phyloP scores from a whole-genome alignment of 1,140 invertebrate genomes.

The Scaptomyza hsui region DNA sequence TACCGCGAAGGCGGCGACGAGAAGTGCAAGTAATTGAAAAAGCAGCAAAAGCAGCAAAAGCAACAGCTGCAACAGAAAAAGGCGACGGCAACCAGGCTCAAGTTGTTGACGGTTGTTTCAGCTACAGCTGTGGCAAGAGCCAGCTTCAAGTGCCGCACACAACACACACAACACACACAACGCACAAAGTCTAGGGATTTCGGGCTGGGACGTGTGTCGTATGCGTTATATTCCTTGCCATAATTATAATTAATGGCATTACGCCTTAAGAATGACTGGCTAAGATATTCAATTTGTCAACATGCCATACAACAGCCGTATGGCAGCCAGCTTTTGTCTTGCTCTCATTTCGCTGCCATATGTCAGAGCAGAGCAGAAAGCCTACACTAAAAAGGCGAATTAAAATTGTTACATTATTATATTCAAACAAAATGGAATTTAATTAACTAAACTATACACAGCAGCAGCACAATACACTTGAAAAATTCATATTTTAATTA shows the following conservation, averaged over 20 bases:
- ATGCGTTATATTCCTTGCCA: constrained; percentile 55
- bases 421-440: too few relatives aligned
- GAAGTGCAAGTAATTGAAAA: constrained; percentile 70
- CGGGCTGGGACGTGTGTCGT: constrained; percentile 41
- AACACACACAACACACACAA: neutral
- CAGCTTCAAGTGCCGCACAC: constrained; percentile 29
- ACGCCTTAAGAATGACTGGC: constrained; percentile 50
- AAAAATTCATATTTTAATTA: too few relatives aligned
- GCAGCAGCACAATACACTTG: too few relatives aligned
- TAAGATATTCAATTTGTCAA: constrained; percentile 65
- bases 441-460: too few relatives aligned
- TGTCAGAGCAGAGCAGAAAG: too few relatives aligned
- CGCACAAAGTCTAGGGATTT: constrained; percentile 21
- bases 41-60: constrained; percentile 48
- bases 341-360: too few relatives aligned
- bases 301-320: constrained; percentile 32
- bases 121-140: constrained; percentile 36
- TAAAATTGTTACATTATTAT: too few relatives aligned
- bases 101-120: constrained; percentile 32
- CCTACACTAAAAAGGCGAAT: too few relatives aligned
- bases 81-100: constrained; percentile 14
- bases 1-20: constrained; percentile 4
- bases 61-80: constrained; percentile 25
- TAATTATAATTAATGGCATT: constrained; percentile 69
- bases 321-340: too few relatives aligned